Base-by-base conservation (phyloP, 1,140 invertebrate genomes). In the Saccostrea glomerata region DNA sequence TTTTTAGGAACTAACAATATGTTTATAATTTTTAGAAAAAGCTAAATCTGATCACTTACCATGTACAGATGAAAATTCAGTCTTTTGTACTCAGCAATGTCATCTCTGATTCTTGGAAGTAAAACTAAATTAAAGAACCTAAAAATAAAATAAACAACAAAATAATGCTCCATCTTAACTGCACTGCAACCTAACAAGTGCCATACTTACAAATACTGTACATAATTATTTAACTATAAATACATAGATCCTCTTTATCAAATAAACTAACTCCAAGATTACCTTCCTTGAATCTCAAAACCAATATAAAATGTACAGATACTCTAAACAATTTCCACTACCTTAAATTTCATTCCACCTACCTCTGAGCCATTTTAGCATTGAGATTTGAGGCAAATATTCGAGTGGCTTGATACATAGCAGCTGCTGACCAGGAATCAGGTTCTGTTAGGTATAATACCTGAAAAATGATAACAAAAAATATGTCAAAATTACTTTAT, bases 11-110 rank as follows among this genome's bases (percentile, higher is more conserved):
- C 60, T 9, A 63, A 20, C 60, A 66, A 9, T 47, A 47, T 2
- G 47, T 47, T 7, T 47, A 9, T 2, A 9, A 7, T 47, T 5
- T 9, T 47, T 1, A 47, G 2, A 47, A 5, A 5, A 47, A 47
- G 15, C 58, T 20, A n/a, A 63, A 63, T 63, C n/a, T 6, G 15
- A 6, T 63, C 58, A 60, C 91, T 86, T 92, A 95, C 95, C 94
- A 98, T 97, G 95, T 99, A 99, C 12, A 99, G 95, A 95, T 99
- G 99, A 95, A 98, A 99, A 95, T 99, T 99, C 0, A 99, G 95
- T 95, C 97, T 97, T 94, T 99, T 99, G 94, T 98, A 99, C 95
- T 99, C 98, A 17, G 96, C 96, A 85, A 99, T 97, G 95, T 99
- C 99, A 95, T 99, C 99, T 82, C 99, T 96, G 13, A 99, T 96